Evolutionary conservation across 2,113 vertebrate species (phyloP), one percentile per base, ranked within the genome.

Genomic region (Dendropsophus ebraccatus): DNA sequence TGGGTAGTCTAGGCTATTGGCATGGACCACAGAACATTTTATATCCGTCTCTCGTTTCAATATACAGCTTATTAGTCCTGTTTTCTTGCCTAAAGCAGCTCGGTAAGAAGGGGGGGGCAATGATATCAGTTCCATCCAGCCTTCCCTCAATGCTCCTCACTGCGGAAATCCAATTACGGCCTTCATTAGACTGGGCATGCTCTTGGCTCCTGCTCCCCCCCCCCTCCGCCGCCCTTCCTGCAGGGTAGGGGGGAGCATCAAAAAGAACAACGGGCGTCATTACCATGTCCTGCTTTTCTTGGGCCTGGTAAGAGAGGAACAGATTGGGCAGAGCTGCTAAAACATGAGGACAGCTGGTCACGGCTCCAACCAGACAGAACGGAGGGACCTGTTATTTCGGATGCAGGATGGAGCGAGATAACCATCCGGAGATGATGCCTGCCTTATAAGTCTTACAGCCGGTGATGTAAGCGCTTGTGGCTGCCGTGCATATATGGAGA

Each of bases 151-250:
- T 35, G 21, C 16, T 73, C 73, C 73, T 65, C 41, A n/a, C 84
- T 41, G 75, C 72, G 75, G 84, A 85, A 85, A 85, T 54, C 84
- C 84, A 85, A 69, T 85, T 79, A 79, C 28, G 75, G 75, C 62
- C 75, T 85, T 85, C 32, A 79, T 79, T 85, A 62, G 74, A 65
- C 83, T 49, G 72, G 73, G 74, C 41, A 45, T 49, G 60, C 50
- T 72, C 65, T 25, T 56, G 49, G 67, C 49, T 73, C 12, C 25
- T 52, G 35, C 45, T 47, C 50, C 2, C 60, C 13, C 13, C 23
- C 35, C n/a, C 75, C 32, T 30, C 83, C n/a, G 13, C 83, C 49
- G 23, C 30, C 75, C 84, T 69, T 70, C 74, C 74, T 45, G 75
- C 30, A 23, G 58, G 58, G 60, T 56, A 16, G 17, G 12, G 47